Evolutionary conservation across 2,797 vertebrate genomes (phyloP).

Genomic region (Acanthis flammea): DNA sequence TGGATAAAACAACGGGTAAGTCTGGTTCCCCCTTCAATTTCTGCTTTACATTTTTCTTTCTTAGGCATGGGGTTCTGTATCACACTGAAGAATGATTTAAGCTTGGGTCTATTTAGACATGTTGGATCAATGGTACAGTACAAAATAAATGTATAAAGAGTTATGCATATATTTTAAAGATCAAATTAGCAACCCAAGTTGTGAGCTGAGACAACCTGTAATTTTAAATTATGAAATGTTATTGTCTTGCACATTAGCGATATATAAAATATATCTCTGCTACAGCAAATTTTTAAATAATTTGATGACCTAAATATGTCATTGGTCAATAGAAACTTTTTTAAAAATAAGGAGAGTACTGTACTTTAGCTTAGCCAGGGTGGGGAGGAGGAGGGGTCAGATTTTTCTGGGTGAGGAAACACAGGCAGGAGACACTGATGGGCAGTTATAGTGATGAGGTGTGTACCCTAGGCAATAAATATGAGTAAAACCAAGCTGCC

Average conservation of each 20-base stretch:
- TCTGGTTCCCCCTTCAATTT: background rate
- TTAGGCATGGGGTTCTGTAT: background rate
- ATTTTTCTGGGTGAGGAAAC: background rate
- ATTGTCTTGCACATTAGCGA: background rate
- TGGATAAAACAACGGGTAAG: slow-evolving; percentile 61
- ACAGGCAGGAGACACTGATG: background rate
- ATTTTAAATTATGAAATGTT: background rate
- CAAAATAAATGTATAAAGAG: background rate
- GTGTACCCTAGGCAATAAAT: background rate
- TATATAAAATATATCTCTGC: background rate
- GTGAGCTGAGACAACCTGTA: background rate
- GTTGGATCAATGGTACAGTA: background rate
- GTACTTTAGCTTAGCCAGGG: background rate
- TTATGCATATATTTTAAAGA: background rate
- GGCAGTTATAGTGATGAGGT: fast-evolving
- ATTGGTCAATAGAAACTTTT: background rate
- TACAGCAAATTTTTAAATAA: background rate
- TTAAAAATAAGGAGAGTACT: background rate
- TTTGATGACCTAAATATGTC: background rate
- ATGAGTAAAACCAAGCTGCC: background rate
- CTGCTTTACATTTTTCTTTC: background rate
- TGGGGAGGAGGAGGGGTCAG: background rate
- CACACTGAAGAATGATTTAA: background rate
- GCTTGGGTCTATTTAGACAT: background rate
- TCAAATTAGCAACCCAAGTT: background rate